These are phyloP conservation scores for Tenodera sinensis DNA, from an alignment of 2,888 invertebrate species.

Conservation along the genomic window DNA sequence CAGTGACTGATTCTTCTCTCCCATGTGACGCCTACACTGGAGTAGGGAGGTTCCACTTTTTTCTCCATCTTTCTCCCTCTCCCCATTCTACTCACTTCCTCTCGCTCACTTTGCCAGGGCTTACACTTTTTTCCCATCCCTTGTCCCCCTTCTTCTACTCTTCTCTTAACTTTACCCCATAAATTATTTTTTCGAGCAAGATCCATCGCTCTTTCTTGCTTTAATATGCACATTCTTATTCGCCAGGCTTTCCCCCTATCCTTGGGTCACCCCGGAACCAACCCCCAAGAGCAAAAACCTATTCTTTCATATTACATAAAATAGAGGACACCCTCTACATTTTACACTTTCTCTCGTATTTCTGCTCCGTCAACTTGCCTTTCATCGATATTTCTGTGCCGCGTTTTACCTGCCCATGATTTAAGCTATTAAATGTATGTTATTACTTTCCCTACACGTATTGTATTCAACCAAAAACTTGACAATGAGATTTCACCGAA, in stretches of 20 bases:
- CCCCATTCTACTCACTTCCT: conserved; percentile 7
- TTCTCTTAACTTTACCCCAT: conserved; percentile 9
- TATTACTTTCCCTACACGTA: too few relatives aligned
- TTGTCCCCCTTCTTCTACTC: background rate
- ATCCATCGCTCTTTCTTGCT: conserved; percentile 23
- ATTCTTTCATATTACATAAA: background rate
- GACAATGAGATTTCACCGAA: too few relatives aligned
- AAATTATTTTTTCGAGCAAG: conserved; percentile 20
- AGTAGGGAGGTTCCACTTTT: conserved; percentile 15
- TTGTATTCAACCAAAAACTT: too few relatives aligned
- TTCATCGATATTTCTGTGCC: background rate
- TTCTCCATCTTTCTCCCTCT: background rate
- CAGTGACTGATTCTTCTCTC: background rate
- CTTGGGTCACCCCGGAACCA: background rate
- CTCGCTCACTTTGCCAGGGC: conserved; percentile 10
- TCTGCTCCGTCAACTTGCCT: background rate
- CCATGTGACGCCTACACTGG: conserved; percentile 24
- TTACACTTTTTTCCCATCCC: conserved; percentile 19
- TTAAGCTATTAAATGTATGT: too few relatives aligned
- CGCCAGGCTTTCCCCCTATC: background rate
- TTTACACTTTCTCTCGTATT: background rate
- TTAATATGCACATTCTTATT: conserved; percentile 29
- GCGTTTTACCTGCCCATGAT: background rate
- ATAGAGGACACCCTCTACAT: background rate
- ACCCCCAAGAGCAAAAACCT: background rate